A percentile compares a stretch with the other conserved stretches of the same genome.
These are phyloP conservation scores for Luperina testacea DNA, from an alignment of 2,888 invertebrate species.

Conservation along the genomic window DNA sequence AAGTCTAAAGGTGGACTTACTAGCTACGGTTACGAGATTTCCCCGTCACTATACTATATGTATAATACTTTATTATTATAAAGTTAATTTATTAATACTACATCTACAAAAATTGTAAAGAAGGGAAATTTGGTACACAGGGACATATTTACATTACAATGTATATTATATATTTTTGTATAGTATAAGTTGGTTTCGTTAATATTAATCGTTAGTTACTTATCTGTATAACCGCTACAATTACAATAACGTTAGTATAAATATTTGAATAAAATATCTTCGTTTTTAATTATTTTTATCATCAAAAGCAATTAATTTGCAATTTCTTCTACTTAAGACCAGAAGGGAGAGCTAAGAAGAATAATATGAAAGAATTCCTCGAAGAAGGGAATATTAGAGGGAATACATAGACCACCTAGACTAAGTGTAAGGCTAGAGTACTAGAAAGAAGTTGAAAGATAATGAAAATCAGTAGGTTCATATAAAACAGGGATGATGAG, in stretches of 20 bases:
- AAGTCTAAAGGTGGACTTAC: constrained; percentile 53
- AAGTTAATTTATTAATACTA: constrained; percentile 72
- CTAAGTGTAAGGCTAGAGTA: constrained; percentile 67
- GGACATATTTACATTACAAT: constrained; percentile 85
- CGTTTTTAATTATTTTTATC: constrained; percentile 75
- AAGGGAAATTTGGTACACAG: constrained; percentile 89
- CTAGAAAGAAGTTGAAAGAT: constrained; percentile 65
- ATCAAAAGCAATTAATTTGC: constrained; percentile 80
- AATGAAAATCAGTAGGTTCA: constrained; percentile 57
- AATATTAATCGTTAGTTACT: constrained; percentile 75
- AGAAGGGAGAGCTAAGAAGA: constrained; percentile 74
- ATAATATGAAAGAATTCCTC: constrained; percentile 75
- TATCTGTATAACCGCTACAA: constrained; percentile 81
- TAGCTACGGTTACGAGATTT: constrained; percentile 34
- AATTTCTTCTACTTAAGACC: constrained; percentile 76
- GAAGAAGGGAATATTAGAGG: constrained; percentile 77
- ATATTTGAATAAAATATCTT: constrained; percentile 89
- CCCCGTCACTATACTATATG: constrained; percentile 44
- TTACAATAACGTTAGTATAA: constrained; percentile 87
- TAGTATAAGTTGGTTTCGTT: constrained; percentile 85
- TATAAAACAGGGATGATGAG: constrained; percentile 55
- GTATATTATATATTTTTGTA: constrained; percentile 87
- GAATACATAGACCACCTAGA: constrained; percentile 76
- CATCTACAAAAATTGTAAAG: constrained; percentile 89
- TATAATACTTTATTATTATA: constrained; percentile 55